A percentile compares a stretch with the other conserved stretches of the same genome.
Evolutionary conservation across 2,113 vertebrate genomes (phyloP).

Genomic region (Antechinus stuartii): DNA sequence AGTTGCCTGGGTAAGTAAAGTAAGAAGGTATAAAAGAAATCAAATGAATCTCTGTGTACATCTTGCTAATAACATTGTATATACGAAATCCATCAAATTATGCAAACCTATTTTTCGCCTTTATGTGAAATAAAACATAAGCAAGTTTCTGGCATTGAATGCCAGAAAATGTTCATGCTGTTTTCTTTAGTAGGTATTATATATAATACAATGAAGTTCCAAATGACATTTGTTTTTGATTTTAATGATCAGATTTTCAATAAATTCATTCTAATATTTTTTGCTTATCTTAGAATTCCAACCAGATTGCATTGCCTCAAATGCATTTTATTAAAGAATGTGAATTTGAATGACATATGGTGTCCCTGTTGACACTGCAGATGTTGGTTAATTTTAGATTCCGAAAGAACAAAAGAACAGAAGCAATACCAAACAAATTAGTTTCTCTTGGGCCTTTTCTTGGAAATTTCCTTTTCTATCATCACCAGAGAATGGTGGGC

Average conservation of each 20-base stretch:
- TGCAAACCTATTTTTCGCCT: not conserved
- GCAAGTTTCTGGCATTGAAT: slow-evolving; percentile 37
- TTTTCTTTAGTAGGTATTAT: slow-evolving; percentile 13
- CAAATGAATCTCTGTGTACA: slow-evolving; percentile 27
- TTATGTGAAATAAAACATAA: slow-evolving; percentile 24
- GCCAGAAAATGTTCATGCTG: not conserved
- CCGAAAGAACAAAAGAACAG: slow-evolving; percentile 77
- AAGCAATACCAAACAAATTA: slow-evolving; percentile 74
- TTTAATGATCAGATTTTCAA: slow-evolving; percentile 31
- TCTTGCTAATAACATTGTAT: slow-evolving; percentile 40
- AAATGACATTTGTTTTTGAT: not conserved
- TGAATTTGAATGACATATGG: slow-evolving; percentile 75
- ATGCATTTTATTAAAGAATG: slow-evolving; percentile 73
- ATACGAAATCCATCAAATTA: slow-evolving; percentile 45
- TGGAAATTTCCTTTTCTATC: slow-evolving; percentile 72
- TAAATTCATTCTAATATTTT: slow-evolving; percentile 19
- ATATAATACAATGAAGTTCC: not conserved
- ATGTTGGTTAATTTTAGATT: slow-evolving; percentile 81
- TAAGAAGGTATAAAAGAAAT: slow-evolving; percentile 41
- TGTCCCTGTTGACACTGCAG: slow-evolving; percentile 77
- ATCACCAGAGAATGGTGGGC: slow-evolving; percentile 72
- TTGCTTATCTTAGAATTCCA: slow-evolving; percentile 65
- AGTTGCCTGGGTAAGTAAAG: slow-evolving; percentile 35
- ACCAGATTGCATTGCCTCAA: slow-evolving; percentile 66
- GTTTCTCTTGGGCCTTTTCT: slow-evolving; percentile 71